Percentiles rank a stretch among this genome's conserved stretches.
Evolutionary conservation across 2,113 vertebrate genomes (phyloP).

Genomic region (Bufo bufo): DNA sequence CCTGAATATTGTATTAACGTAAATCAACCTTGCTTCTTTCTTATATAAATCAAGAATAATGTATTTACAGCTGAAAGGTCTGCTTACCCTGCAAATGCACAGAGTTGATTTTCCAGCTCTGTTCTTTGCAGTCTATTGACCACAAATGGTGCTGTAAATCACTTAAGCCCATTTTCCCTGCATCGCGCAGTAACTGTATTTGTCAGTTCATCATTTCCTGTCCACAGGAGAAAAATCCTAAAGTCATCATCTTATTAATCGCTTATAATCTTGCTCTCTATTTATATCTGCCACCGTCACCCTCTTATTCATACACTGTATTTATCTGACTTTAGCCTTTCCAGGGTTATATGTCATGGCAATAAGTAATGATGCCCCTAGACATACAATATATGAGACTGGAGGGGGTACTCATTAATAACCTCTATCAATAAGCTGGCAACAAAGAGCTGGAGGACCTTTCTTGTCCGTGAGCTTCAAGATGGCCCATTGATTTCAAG

Average conservation of each 20-base stretch:
- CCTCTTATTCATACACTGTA: slow-evolving; percentile 3
- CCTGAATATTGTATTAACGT: neutral
- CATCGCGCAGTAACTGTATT: neutral
- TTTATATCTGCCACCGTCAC: neutral
- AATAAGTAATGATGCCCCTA: neutral
- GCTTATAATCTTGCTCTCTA: neutral
- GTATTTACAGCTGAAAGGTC: neutral
- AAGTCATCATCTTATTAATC: slow-evolving; percentile 37
- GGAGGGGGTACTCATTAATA: too few relatives aligned
- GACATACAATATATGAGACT: too few relatives aligned
- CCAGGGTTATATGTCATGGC: neutral
- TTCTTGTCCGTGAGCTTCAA: neutral
- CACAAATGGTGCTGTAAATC: slow-evolving; percentile 16
- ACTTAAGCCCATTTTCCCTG: slow-evolving; percentile 19
- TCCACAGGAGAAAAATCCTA: slow-evolving; percentile 6
- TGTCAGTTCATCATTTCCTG: slow-evolving; percentile 28
- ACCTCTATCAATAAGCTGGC: neutral
- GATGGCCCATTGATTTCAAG: neutral
- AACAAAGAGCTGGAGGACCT: neutral
- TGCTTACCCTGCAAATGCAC: neutral
- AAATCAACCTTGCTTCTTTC: neutral
- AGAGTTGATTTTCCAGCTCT: slow-evolving; percentile 9
- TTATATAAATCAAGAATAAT: neutral
- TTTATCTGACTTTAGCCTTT: slow-evolving; percentile 21
- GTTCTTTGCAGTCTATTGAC: slow-evolving; percentile 1